Evolutionary conservation across 1,140 invertebrate genomes (phyloP).

Genomic region (Pteromalus puparum): DNA sequence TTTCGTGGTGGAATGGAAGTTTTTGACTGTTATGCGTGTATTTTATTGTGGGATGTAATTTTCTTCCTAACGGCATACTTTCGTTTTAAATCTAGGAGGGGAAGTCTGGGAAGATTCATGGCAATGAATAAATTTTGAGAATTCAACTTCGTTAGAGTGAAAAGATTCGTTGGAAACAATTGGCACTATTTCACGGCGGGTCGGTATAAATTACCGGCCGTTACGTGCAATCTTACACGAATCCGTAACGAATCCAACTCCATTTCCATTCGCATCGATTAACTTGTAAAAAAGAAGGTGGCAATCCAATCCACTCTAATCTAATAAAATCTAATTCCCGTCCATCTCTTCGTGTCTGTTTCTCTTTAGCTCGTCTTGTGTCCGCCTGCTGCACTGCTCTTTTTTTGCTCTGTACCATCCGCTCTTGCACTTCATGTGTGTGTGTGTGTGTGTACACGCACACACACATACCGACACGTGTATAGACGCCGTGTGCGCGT

Average conservation of each 20-base stretch:
- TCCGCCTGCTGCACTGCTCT: constrained; percentile 38
- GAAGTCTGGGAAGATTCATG: neutral
- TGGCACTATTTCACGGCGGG: neutral
- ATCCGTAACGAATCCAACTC: neutral
- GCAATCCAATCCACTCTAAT: constrained; percentile 56
- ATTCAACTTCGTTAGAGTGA: neutral
- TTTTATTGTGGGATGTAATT: too few relatives aligned
- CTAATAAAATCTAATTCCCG: constrained; percentile 55
- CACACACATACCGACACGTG: too few relatives aligned
- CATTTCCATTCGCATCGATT: constrained; percentile 56
- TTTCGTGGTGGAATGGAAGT: too few relatives aligned
- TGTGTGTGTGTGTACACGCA: too few relatives aligned
- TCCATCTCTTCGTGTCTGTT: constrained; percentile 44
- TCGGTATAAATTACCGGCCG: neutral
- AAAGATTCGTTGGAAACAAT: neutral
- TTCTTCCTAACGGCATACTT: too few relatives aligned
- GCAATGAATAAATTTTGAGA: neutral
- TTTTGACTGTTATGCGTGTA: too few relatives aligned
- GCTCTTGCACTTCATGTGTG: neutral
- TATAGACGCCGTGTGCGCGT: neutral
- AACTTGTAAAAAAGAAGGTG: constrained; percentile 53
- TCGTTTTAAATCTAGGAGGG: too few relatives aligned
- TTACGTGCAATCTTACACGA: neutral
- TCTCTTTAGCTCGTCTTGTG: constrained; percentile 37
- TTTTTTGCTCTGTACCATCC: constrained; percentile 37